Conservation (phyloP, 2,797 vertebrate species). For the Anguilla obscura region DNA sequence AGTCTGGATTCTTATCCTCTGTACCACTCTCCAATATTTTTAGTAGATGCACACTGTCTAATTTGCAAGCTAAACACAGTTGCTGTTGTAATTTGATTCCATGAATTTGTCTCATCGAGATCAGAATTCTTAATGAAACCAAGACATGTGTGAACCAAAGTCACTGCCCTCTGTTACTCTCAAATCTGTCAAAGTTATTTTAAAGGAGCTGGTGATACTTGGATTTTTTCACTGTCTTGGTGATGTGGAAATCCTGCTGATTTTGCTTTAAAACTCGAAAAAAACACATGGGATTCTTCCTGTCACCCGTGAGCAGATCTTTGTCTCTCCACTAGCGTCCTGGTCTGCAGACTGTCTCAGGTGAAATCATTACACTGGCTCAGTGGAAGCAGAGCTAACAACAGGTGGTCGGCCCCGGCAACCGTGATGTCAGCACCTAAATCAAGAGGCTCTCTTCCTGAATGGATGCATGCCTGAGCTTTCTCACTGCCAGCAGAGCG, state of each 20-base stretch:
- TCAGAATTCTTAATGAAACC: background rate
- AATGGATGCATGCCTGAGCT: conserved; percentile 38
- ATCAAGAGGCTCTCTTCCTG: conserved; percentile 33
- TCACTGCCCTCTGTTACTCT: conserved; percentile 36
- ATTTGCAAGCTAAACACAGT: conserved; percentile 43
- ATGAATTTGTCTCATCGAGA: conserved; percentile 20
- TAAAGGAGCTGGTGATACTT: conserved; percentile 37
- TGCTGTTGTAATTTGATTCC: conserved; percentile 33
- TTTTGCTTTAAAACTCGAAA: conserved; percentile 21
- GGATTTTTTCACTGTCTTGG: conserved; percentile 21
- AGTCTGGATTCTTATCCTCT: background rate
- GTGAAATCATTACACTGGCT: conserved; percentile 58
- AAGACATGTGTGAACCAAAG: background rate
- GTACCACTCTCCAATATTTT: conserved; percentile 28
- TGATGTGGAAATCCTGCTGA: conserved; percentile 37
- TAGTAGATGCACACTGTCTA: conserved; percentile 27
- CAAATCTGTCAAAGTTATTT: background rate
- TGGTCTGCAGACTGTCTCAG: conserved; percentile 36
- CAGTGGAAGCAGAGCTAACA: conserved; percentile 44
- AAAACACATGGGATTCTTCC: conserved; percentile 42
- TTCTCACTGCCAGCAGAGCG: conserved; percentile 29
- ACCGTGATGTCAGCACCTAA: conserved; percentile 50
- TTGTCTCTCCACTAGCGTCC: conserved; percentile 29
- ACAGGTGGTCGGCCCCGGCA: conserved; percentile 46
- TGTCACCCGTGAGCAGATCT: conserved; percentile 39